Conservation (phyloP, 2,888 invertebrate species). For the Plagodis pulveraria region DNA sequence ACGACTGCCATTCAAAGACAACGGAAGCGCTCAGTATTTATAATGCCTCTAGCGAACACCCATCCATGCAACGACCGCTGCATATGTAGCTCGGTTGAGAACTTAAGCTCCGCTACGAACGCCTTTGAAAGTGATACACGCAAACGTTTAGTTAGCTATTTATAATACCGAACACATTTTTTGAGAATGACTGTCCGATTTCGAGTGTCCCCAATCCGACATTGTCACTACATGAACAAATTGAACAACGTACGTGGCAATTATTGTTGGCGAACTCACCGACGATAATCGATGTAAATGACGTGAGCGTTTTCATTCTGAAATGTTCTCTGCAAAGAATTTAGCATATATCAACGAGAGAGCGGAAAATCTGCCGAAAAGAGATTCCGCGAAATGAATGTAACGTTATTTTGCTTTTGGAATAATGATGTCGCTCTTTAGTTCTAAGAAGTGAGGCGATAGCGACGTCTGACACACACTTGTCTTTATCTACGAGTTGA, state of each 20-base stretch:
- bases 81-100: too few relatives aligned
- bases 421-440: neutral
- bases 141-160: too few relatives aligned
- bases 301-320: constrained; percentile 4
- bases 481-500: too few relatives aligned
- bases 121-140: too few relatives aligned
- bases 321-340: constrained; percentile 12
- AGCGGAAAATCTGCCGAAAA: constrained; percentile 12
- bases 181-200: neutral
- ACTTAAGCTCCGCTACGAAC: too few relatives aligned
- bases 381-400: constrained; percentile 14
- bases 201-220: neutral
- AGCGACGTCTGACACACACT: neutral
- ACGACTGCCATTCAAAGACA: too few relatives aligned
- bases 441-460: neutral
- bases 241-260: neutral
- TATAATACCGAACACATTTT: too few relatives aligned
- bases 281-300: constrained; percentile 12
- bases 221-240: neutral
- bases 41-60: too few relatives aligned
- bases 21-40: too few relatives aligned
- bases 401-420: neutral
- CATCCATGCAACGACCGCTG: too few relatives aligned
- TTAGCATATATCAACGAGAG: constrained; percentile 6
- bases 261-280: constrained; percentile 7